Evolutionary conservation across 2,888 invertebrate genomes (phyloP).

Genomic region (Trichacis sp.): DNA sequence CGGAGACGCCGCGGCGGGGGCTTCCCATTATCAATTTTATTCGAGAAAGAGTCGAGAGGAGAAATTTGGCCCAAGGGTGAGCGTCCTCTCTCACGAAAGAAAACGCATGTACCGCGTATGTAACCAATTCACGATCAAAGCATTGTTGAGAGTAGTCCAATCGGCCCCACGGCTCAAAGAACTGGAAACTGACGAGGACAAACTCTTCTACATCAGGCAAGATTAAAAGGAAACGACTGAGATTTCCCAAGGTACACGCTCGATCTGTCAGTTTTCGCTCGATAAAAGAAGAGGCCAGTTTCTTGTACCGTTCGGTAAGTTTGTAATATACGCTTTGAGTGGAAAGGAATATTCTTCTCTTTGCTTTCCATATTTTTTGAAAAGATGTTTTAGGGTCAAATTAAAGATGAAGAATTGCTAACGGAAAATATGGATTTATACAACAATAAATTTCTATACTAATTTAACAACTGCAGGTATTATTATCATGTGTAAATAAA

Average conservation of each 20-base stretch:
- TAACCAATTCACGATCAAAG: conserved; percentile 39
- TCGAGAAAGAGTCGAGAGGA: conserved; percentile 48
- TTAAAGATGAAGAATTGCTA: no score
- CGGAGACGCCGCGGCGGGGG: conserved; percentile 32
- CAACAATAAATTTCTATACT: no score
- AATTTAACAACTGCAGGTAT: no score
- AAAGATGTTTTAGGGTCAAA: no score
- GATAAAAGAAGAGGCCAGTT: neutral
- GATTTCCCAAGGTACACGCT: conserved; percentile 1
- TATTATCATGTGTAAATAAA: no score
- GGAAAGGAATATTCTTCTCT: no score
- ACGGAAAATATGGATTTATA: no score
- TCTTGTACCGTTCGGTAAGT: no score
- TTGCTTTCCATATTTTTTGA: no score
- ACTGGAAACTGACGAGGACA: conserved; percentile 10
- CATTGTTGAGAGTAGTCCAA: conserved; percentile 40
- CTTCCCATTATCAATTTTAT: conserved; percentile 61
- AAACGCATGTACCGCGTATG: conserved; percentile 26
- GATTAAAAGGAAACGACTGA: conserved; percentile 35
- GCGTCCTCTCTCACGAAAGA: conserved; percentile 48
- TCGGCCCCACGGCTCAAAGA: conserved; percentile 24
- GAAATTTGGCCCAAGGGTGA: conserved; percentile 45
- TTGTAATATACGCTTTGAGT: no score
- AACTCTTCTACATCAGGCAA: conserved; percentile 24
- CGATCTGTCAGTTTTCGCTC: neutral